A percentile compares a stretch with the other conserved stretches of the same genome.
Evolutionary conservation across 1,140 invertebrate genomes (phyloP).

Genomic region (Drosophila teissieri): DNA sequence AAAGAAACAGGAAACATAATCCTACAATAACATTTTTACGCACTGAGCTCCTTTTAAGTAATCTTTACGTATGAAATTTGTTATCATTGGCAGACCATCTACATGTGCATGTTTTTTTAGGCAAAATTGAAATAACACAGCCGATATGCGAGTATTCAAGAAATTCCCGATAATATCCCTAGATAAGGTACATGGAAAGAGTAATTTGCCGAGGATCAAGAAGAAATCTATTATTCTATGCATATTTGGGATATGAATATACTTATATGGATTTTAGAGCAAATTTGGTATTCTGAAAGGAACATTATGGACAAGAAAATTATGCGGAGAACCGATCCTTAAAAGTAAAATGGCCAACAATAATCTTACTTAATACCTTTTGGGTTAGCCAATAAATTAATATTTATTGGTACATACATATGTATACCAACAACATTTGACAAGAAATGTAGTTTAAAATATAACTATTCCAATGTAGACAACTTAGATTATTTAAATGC

Average conservation of each 20-base stretch:
- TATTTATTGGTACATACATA: too few relatives aligned
- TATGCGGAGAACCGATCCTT: background rate
- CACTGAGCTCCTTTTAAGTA: constrained; percentile 73
- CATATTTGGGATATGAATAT: constrained; percentile 17
- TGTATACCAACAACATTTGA: background rate
- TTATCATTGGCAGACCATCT: constrained; percentile 69
- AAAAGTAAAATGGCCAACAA: background rate
- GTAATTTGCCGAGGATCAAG: constrained; percentile 40
- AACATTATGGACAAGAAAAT: background rate
- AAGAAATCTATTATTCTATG: constrained; percentile 27
- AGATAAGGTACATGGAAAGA: constrained; percentile 38
- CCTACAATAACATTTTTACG: constrained; percentile 71
- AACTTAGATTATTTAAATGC: too few relatives aligned
- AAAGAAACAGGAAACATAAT: constrained; percentile 67
- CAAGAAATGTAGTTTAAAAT: too few relatives aligned
- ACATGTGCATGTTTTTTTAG: constrained; percentile 55
- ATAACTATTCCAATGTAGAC: too few relatives aligned
- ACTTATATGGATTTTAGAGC: constrained; percentile 23
- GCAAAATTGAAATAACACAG: constrained; percentile 59
- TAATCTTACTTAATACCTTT: background rate
- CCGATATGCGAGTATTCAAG: constrained; percentile 40
- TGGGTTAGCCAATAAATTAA: background rate
- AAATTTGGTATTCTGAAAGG: constrained; percentile 11
- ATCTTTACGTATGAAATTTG: constrained; percentile 72
- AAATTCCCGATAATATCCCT: constrained; percentile 45